These are phyloP conservation scores for Ivindomyrus marchei DNA, from an alignment of 2,113 vertebrate genomes.

Conservation along the genomic window DNA sequence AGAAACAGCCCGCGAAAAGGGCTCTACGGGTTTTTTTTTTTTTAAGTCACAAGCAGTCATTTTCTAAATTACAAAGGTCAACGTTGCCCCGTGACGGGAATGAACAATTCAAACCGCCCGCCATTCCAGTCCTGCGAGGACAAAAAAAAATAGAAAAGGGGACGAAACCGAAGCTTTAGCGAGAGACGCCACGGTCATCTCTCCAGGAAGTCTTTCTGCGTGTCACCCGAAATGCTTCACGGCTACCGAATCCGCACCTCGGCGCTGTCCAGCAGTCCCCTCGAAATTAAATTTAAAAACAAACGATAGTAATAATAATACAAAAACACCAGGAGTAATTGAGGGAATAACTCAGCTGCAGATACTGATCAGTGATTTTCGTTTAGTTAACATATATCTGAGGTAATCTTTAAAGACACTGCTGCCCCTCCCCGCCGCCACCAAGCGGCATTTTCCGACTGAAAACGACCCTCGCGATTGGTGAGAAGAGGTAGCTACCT, in stretches of 20 bases:
- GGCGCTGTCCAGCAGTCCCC: conserved; percentile 25
- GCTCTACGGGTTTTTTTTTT: background rate
- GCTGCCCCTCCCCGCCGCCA: conserved; percentile 37
- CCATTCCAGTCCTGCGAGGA: conserved; percentile 20
- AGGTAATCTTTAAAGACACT: conserved; percentile 33
- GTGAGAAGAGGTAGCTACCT: conserved; percentile 38
- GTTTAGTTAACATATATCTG: conserved; percentile 32
- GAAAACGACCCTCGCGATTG: conserved; percentile 26
- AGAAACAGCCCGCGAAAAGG: conserved; percentile 12
- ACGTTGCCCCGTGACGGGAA: conserved; percentile 23
- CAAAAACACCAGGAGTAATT: conserved; percentile 17
- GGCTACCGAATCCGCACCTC: conserved; percentile 11
- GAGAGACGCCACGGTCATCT: conserved; percentile 16
- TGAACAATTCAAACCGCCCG: background rate
- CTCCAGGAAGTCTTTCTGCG: conserved; percentile 41
- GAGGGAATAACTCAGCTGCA: conserved; percentile 15
- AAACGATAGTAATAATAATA: background rate
- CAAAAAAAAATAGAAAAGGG: background rate
- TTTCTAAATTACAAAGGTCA: conserved; percentile 26
- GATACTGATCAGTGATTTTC: conserved; percentile 20
- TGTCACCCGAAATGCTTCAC: conserved; percentile 9
- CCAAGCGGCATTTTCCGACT: conserved; percentile 43
- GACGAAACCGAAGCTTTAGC: background rate
- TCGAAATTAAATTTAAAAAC: conserved; percentile 8
- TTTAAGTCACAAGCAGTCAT: conserved; percentile 3